Percentiles rank a stretch among this genome's conserved stretches.
phyloP scores from a whole-genome alignment of 2,797 vertebrate genomes.

The Champsocephalus gunnari region DNA sequence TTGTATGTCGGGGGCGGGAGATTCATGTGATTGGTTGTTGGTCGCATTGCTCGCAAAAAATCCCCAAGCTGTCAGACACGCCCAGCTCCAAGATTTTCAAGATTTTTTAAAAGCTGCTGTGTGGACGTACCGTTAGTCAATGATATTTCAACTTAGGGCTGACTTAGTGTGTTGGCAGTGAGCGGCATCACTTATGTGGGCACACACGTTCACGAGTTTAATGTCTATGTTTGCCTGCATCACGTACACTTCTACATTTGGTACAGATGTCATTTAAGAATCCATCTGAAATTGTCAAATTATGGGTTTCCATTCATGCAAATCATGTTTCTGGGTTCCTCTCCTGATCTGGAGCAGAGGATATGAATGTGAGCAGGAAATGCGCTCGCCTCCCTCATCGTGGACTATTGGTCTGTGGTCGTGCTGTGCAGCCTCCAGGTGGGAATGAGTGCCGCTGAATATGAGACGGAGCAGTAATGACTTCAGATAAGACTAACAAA shows the following conservation, averaged over 20 bases:
- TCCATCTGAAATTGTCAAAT: background rate
- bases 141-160: slow-evolving; percentile 16
- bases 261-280: background rate
- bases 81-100: too few species aligned
- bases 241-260: slow-evolving; percentile 4
- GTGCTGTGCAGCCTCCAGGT: background rate
- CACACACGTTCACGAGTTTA: background rate
- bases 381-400: background rate
- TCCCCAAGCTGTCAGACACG: too few species aligned
- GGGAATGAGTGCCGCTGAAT: slow-evolving; percentile 3
- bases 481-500: background rate
- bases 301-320: background rate
- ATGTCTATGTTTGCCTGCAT: slow-evolving; percentile 5
- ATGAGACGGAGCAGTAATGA: background rate
- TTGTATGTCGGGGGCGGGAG: too few species aligned
- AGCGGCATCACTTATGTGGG: slow-evolving; percentile 16
- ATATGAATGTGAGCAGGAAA: slow-evolving; percentile 19
- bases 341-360: background rate
- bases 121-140: background rate
- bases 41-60: too few species aligned
- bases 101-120: too few species aligned
- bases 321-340: background rate
- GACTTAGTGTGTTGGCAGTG: slow-evolving; percentile 9
- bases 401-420: background rate
- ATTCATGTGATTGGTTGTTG: too few species aligned